Conservation (phyloP, 23 tunicate species). For the Aplidium turbinatum region DNA sequence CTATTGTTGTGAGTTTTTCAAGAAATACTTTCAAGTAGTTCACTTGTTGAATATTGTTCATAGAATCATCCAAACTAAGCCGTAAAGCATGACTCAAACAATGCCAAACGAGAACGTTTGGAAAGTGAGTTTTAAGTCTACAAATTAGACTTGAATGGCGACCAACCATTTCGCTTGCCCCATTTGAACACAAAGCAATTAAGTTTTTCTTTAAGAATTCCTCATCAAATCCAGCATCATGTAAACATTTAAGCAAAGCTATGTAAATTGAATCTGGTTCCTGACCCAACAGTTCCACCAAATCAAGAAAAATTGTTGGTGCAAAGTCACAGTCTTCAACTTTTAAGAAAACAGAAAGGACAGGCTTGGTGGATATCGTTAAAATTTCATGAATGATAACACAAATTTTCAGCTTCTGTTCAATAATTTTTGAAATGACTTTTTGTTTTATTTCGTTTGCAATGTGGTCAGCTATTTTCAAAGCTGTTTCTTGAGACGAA, state of each 20-base stretch:
- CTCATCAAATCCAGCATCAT: constrained; percentile 50
- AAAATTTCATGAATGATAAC: constrained; percentile 59
- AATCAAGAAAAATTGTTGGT: constrained; percentile 56
- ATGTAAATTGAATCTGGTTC: constrained; percentile 50
- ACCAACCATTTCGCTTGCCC: constrained; percentile 66
- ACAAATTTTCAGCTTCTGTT: constrained; percentile 53
- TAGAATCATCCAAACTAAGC: constrained; percentile 45
- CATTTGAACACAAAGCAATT: constrained; percentile 54
- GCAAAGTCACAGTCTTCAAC: constrained; percentile 53
- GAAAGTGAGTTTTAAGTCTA: constrained; percentile 49
- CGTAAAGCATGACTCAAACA: constrained; percentile 48
- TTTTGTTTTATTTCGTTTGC: constrained; percentile 43
- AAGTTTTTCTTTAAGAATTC: constrained; percentile 46
- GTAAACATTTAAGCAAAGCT: constrained; percentile 47
- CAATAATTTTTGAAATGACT: constrained; percentile 53
- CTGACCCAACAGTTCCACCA: constrained; percentile 55
- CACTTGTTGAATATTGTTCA: constrained; percentile 37
- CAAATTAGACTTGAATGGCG: constrained; percentile 42
- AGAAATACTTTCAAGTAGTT: constrained; percentile 40
- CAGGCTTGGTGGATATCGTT: constrained; percentile 54
- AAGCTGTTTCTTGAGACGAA: constrained; percentile 57
- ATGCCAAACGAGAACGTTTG: constrained; percentile 48
- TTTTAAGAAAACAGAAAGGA: constrained; percentile 41
- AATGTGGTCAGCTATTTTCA: constrained; percentile 60
- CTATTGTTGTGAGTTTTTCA: constrained; percentile 39